Percentiles rank a stretch among this genome's conserved stretches.
Conservation (phyloP, 2,888 invertebrate genomes). For the Troides aeacus region DNA sequence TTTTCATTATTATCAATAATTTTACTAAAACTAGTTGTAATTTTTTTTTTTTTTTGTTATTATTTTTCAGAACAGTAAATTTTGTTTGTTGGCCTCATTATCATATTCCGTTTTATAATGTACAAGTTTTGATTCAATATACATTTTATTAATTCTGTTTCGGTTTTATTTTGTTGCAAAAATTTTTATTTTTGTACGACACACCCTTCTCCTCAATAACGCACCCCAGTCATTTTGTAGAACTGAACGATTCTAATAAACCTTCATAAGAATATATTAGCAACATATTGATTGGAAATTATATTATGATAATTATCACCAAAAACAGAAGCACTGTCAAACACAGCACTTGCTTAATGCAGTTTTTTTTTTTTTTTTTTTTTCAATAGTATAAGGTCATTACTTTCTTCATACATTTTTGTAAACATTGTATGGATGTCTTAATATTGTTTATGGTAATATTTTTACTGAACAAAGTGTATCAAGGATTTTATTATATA, state of each 20-base stretch:
- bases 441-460: too few relatives aligned
- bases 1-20: neutral
- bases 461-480: too few relatives aligned
- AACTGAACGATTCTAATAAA: neutral
- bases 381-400: too few relatives aligned
- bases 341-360: too few relatives aligned
- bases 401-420: too few relatives aligned
- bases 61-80: neutral
- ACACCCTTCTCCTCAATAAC: neutral
- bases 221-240: neutral
- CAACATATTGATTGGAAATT: too few relatives aligned
- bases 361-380: too few relatives aligned
- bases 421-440: too few relatives aligned
- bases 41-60: slow-evolving; percentile 2
- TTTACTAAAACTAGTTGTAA: neutral
- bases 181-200: slow-evolving; percentile 14
- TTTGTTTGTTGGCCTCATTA: neutral
- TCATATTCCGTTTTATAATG: slow-evolving; percentile 1
- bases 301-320: neutral
- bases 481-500: too few relatives aligned
- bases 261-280: neutral
- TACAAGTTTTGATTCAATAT: slow-evolving; percentile 9
- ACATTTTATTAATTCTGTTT: slow-evolving; percentile 14
- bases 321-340: too few relatives aligned
- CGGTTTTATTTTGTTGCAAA: slow-evolving; percentile 27